Conservation (phyloP, 2,113 vertebrate species). For the Rhynchomys soricoides region DNA sequence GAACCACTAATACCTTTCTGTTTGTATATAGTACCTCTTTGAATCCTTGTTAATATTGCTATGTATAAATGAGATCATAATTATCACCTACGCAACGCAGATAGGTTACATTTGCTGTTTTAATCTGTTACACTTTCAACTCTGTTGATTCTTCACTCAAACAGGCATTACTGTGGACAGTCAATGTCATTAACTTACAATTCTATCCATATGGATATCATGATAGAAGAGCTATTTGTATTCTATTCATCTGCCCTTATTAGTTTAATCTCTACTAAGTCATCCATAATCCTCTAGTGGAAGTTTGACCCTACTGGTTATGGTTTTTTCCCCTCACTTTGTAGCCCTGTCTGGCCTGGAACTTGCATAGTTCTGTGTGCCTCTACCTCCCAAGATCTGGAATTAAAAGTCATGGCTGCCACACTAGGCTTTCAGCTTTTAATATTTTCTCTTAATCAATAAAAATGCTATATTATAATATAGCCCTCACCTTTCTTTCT, state of each 20-base stretch:
- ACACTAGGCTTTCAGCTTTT: background rate
- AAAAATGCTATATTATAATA: background rate
- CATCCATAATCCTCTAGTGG: background rate
- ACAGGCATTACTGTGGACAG: background rate
- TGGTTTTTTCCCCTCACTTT: background rate
- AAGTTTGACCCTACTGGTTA: background rate
- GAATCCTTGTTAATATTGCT: background rate
- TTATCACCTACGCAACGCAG: background rate
- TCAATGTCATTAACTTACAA: background rate
- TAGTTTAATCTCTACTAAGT: background rate
- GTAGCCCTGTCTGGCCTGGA: background rate
- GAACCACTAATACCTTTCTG: background rate
- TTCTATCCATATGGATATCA: background rate
- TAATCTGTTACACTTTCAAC: background rate
- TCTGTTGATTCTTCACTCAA: background rate
- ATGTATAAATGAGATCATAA: background rate
- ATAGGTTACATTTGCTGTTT: background rate
- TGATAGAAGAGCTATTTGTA: background rate
- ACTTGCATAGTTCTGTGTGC: background rate
- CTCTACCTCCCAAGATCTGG: background rate
- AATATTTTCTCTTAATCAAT: background rate
- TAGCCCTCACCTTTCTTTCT: background rate
- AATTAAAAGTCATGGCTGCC: background rate
- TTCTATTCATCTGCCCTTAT: background rate
- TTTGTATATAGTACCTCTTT: background rate